These are phyloP conservation scores for Choloepus didactylus DNA, from an alignment of 2,797 vertebrate genomes.

Conservation along the genomic window DNA sequence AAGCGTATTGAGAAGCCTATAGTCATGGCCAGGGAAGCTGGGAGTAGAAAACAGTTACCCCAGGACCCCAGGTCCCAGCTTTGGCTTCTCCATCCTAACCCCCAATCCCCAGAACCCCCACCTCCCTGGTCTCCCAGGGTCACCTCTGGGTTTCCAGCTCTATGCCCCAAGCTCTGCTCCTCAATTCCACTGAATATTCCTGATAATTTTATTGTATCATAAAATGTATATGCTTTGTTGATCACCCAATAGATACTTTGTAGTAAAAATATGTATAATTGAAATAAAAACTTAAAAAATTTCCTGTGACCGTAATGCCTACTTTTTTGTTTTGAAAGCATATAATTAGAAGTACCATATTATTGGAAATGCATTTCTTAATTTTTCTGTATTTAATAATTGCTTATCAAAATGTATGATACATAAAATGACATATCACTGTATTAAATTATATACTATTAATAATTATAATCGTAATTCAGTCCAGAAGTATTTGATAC, in stretches of 20 bases:
- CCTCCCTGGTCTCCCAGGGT: neutral
- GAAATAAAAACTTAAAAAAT: neutral
- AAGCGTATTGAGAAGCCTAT: neutral
- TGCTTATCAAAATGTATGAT: conserved; percentile 33
- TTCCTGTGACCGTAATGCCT: neutral
- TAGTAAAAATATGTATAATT: neutral
- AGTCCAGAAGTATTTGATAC: neutral
- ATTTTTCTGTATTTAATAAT: conserved; percentile 41
- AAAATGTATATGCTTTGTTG: conserved; percentile 34
- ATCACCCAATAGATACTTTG: neutral
- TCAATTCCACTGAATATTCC: neutral
- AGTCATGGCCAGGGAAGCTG: neutral
- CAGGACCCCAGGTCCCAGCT: too few relatives aligned
- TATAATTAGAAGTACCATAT: conserved; percentile 31
- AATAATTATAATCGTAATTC: conserved; percentile 42
- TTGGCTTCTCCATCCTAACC: neutral
- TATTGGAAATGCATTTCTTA: conserved; percentile 19
- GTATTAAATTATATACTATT: conserved; percentile 12
- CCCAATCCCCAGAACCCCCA: neutral
- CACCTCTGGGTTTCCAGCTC: neutral
- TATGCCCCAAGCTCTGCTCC: neutral
- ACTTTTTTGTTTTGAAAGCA: conserved; percentile 12
- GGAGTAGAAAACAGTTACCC: neutral
- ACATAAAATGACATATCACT: conserved; percentile 1
- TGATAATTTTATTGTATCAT: conserved; percentile 9